Percentiles rank a stretch among this genome's conserved stretches.
These are phyloP conservation scores for Thysanoteuthis rhombus DNA, from an alignment of 2,888 invertebrate genomes.

Conservation along the genomic window DNA sequence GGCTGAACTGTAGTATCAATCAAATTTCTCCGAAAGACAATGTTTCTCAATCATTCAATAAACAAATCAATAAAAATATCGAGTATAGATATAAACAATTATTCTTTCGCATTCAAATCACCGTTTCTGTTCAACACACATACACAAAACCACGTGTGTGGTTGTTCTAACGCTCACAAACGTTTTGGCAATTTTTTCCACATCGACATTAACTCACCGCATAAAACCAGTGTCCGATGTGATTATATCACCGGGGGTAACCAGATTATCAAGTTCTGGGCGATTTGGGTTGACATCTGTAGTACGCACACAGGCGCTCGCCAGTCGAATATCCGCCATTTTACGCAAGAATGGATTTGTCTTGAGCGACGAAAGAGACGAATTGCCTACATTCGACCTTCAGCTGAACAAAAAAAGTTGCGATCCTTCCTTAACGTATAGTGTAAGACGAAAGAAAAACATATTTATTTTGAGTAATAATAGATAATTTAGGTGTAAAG, in stretches of 20 bases:
- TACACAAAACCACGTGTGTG: not conserved
- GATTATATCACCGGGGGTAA: constrained; percentile 88
- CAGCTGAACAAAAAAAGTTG: not conserved
- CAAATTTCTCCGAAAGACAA: no score
- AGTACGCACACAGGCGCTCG: constrained; percentile 50
- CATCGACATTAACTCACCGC: constrained; percentile 74
- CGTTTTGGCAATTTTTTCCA: not conserved
- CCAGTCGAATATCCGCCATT: constrained; percentile 59
- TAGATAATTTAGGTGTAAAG: no score
- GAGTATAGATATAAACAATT: no score
- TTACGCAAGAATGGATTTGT: not conserved
- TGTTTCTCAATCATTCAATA: no score
- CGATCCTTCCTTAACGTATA: no score
- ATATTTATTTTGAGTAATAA: no score
- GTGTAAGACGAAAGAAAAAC: no score
- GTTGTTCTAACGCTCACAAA: not conserved
- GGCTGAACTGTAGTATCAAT: no score
- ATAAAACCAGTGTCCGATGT: constrained; percentile 84
- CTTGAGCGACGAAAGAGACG: not conserved
- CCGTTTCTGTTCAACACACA: no score
- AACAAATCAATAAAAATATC: no score
- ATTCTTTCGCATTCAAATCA: no score
- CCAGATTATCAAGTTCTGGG: constrained; percentile 70
- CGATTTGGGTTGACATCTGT: constrained; percentile 42
- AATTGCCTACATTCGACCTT: not conserved